Evolutionary conservation across 23 tunicate species (phyloP), one percentile per base, ranked within the genome.

Genomic region (Pegea sp.): DNA sequence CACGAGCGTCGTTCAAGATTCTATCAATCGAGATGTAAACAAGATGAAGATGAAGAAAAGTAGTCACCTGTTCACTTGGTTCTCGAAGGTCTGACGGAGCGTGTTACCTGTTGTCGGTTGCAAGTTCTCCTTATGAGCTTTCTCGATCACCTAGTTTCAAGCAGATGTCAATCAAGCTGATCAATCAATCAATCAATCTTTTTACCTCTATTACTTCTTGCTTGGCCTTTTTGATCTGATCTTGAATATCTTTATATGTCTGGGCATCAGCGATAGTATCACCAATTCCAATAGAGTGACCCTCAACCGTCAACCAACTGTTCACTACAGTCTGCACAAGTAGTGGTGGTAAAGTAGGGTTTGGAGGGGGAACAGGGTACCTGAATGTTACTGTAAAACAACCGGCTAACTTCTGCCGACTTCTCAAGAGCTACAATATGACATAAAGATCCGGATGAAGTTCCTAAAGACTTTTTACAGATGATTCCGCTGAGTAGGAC

Each of bases 241-340:
- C 74, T 65, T 91, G 99, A 68, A 91, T 91, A 30, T 91, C 99
- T 48, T 78, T 71, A 49, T 91, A 91, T 11, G 99, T 91, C 42
- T 91, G 99, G 1, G 92, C 92, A 64, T 91, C 99, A 43, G 99
- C 99, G 54, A 91, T 91, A 20, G 99, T 91, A 53, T 91, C 99
- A 4, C 99, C 99, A 58, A 91, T 91, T 60, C 99, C 99, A 43
- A 91, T 91, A 11, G 99, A 91, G 74, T 91, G 99, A 20, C 99
- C 99, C 56, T 91, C 99, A 7, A 72, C 54, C 77, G 79, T 74
- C 58, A 91, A 60, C 99, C 99, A 91, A 51, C 73, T 59, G 56
- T 91, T 91, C 42, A 91, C 90, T 8, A 73, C 76, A 30, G 95
- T 84, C 75, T 84, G 66, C n/a, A n/a, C n/a, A n/a, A n/a, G n/a